Evolutionary conservation across 2,888 invertebrate species (phyloP).

Genomic region (Resseliella maxima): DNA sequence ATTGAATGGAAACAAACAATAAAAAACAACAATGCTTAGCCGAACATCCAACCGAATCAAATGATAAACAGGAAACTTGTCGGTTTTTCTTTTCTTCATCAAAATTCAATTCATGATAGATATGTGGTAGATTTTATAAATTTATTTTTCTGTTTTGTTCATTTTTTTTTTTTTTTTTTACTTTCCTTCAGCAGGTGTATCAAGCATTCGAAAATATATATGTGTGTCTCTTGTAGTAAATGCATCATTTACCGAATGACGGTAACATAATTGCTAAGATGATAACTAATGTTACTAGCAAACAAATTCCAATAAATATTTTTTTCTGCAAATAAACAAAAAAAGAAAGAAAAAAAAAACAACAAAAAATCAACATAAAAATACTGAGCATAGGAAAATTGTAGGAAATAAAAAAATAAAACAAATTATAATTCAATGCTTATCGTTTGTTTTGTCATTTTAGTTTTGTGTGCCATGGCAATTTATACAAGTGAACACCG

Average conservation of each 20-base stretch:
- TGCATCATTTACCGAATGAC: slow-evolving; percentile 56
- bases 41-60: too few species aligned
- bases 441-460: too few species aligned
- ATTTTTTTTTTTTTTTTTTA: neutral
- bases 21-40: too few species aligned
- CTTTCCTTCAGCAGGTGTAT: neutral
- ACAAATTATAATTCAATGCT: neutral
- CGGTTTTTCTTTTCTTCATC: too few species aligned
- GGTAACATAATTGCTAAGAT: slow-evolving; percentile 76
- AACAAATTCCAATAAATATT: slow-evolving; percentile 88
- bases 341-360: slow-evolving; percentile 63
- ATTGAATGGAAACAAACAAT: too few species aligned
- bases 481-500: too few species aligned
- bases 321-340: slow-evolving; percentile 83
- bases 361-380: neutral
- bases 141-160: neutral
- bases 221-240: neutral
- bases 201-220: neutral
- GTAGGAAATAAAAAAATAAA: neutral
- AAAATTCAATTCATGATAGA: too few species aligned
- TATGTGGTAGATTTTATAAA: too few species aligned
- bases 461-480: too few species aligned
- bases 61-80: too few species aligned
- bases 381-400: neutral
- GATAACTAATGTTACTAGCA: slow-evolving; percentile 81